Evolutionary conservation across 2,113 vertebrate species (phyloP), one percentile per base, ranked within the genome.

Genomic region (Sclerurus mexicanus): DNA sequence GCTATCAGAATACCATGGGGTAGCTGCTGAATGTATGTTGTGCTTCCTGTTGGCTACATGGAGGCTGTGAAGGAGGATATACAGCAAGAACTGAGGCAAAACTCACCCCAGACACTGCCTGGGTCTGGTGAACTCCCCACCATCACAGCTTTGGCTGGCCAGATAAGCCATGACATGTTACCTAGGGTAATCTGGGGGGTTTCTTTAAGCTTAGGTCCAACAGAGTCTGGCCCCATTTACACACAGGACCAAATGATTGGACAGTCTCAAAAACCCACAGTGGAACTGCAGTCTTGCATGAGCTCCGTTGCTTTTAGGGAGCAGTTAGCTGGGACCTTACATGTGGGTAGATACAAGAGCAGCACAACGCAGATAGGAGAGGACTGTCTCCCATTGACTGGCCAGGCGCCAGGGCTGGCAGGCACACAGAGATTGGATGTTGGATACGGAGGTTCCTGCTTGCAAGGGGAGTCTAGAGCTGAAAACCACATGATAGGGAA

Each of bases 401-500:
- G 67, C 58, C 27, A 50, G 4, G n/a, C 0, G 2, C 75, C 88
- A 69, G 20, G 24, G 40, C 74, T 85, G 58, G 74, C 73, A 69
- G 71, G 69, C 74, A 89, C 49, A 30, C 44, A 49, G 60, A 84
- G 86, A 24, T 20, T 47, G 33, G 19, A 37, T 56, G 24, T 17
- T 89, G 64, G 73, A 64, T 60, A 66, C 12, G 40, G 78, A 82
- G 30, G 23, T 60, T 80, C 44, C 25, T 72, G 10, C 74, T 58
- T 78, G 67, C 81, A 82, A 76, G 71, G 28, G n/a, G 58, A 91
- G 30, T 40, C 62, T 63, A 69, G 81, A 91, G 58, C 56, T 82
- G 89, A 93, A 96, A 95, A 85, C 81, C 55, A 82, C 69, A 64
- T 31, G 24, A 69, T 58, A 89, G 52, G 52, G 53, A 85, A 87